Percentiles rank a stretch among this genome's conserved stretches.
These are phyloP conservation scores for Zootoca vivipara DNA, from an alignment of 2,113 vertebrate species.

Conservation along the genomic window DNA sequence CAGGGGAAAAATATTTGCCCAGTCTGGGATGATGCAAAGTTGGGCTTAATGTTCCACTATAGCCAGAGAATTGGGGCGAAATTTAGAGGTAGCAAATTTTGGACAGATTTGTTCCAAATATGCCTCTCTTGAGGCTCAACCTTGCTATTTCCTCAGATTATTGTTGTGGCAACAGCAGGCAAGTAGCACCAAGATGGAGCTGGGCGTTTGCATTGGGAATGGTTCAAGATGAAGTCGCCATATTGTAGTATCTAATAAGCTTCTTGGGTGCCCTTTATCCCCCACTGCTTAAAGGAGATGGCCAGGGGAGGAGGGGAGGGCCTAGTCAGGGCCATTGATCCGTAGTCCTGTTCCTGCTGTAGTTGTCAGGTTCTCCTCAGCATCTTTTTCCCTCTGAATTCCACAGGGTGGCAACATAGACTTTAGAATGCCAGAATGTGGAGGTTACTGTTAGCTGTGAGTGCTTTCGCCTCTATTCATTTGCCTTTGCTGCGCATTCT, in stretches of 20 bases:
- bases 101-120: background rate
- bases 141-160: background rate
- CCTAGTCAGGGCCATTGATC: background rate
- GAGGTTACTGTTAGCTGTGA: background rate
- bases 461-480: background rate
- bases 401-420: constrained; percentile 64
- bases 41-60: background rate
- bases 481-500: background rate
- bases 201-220: background rate
- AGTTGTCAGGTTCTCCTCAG: background rate
- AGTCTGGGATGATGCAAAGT: background rate
- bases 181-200: background rate
- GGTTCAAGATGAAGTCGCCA: background rate
- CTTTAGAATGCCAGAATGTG: constrained; percentile 2
- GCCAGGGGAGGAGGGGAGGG: background rate
- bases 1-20: background rate
- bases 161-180: background rate
- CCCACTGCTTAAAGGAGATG: background rate
- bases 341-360: background rate
- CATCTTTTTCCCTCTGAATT: background rate
- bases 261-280: background rate
- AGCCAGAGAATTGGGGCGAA: background rate
- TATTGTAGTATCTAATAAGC: background rate
- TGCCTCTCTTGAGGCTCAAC: background rate
- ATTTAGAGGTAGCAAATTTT: background rate